Evolutionary conservation across 2,888 invertebrate genomes (phyloP).

Genomic region (Clepsis dumicolana): DNA sequence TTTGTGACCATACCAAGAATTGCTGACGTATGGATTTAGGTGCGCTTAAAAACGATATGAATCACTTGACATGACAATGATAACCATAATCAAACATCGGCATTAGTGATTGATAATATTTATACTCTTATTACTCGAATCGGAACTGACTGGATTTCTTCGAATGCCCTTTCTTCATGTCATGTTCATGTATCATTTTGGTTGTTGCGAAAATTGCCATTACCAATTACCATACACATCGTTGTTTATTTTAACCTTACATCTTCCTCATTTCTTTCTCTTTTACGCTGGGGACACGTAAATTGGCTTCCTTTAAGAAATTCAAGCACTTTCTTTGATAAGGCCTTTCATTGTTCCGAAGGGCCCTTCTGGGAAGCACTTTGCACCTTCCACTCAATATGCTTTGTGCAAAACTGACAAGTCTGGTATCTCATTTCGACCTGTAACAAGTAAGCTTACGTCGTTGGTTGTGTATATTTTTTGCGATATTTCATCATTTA

Average conservation of each 20-base stretch:
- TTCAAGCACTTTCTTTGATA: conserved; percentile 54
- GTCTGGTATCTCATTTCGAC: conserved; percentile 14
- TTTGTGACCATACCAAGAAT: background rate
- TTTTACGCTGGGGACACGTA: conserved; percentile 28
- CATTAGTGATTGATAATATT: conserved; percentile 2
- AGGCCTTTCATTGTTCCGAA: conserved; percentile 62
- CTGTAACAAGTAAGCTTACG: background rate
- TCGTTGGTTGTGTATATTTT: background rate
- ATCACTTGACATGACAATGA: conserved; percentile 5
- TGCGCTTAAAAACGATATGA: conserved; percentile 9
- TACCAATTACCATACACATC: background rate
- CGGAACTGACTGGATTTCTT: background rate
- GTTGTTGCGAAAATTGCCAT: background rate
- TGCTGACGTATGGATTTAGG: background rate
- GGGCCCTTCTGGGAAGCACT: conserved; percentile 64
- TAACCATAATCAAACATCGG: background rate
- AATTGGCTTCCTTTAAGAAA: conserved; percentile 48
- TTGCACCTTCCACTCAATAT: conserved; percentile 60
- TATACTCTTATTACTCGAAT: background rate
- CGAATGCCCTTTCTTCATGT: background rate
- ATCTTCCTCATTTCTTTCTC: background rate
- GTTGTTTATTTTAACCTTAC: background rate
- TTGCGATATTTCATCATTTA: background rate
- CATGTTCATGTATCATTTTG: background rate
- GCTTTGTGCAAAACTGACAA: conserved; percentile 41